Conservation (phyloP, 2,797 vertebrate species). For the Zenarchopterus dispar region DNA sequence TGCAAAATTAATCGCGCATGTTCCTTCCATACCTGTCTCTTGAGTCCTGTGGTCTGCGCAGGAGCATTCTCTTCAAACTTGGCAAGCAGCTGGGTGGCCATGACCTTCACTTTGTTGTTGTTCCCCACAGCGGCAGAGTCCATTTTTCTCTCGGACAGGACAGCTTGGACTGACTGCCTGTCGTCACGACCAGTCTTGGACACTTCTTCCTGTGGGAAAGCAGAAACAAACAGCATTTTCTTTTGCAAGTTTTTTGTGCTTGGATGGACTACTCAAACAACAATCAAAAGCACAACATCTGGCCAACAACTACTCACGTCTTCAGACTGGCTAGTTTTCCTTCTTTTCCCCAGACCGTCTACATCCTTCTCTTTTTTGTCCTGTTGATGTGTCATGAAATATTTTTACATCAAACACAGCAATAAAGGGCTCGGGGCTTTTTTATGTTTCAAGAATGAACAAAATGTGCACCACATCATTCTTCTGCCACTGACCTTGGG, state of each 20-base stretch:
- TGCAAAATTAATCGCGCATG: neutral
- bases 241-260: constrained; percentile 10
- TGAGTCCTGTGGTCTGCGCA: constrained; percentile 81
- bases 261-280: constrained; percentile 4
- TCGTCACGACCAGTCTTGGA: constrained; percentile 82
- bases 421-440: neutral
- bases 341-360: constrained; percentile 92
- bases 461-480: rapidly evolving
- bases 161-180: constrained; percentile 76
- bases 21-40: constrained; percentile 88
- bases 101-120: constrained; percentile 96
- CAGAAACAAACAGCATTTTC: neutral
- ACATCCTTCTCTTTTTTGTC: constrained; percentile 97
- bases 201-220: constrained; percentile 84
- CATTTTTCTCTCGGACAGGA: constrained; percentile 84
- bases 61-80: constrained; percentile 97
- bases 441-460: neutral
- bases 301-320: constrained; percentile 86
- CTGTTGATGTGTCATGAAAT: constrained; percentile 68
- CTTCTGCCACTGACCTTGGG: constrained; percentile 86
- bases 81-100: constrained; percentile 95
- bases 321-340: constrained; percentile 95
- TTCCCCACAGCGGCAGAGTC: constrained; percentile 83
- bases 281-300: constrained; percentile 14
- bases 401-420: constrained; percentile 30